Conservation (phyloP, 2,113 vertebrate genomes). For the Carassius auratus region DNA sequence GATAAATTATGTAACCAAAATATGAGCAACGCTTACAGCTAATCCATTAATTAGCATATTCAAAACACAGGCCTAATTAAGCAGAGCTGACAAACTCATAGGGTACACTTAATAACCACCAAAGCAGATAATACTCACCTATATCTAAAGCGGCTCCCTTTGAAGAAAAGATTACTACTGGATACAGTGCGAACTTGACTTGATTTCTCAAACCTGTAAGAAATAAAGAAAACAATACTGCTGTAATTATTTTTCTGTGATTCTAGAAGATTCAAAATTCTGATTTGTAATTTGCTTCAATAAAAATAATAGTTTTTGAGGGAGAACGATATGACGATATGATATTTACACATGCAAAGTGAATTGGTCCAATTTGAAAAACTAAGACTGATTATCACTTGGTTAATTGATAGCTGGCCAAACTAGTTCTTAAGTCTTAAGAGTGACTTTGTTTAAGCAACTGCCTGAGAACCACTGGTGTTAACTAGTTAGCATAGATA, state of each 20-base stretch:
- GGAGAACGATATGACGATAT: too few relatives aligned
- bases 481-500: neutral
- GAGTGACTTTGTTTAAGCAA: neutral
- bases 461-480: too few relatives aligned
- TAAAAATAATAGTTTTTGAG: too few relatives aligned
- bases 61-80: slow-evolving; percentile 1
- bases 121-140: slow-evolving; percentile 76
- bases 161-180: slow-evolving; percentile 98
- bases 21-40: neutral
- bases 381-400: neutral
- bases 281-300: too few relatives aligned
- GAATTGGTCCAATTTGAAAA: too few relatives aligned
- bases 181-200: slow-evolving; percentile 97
- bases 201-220: slow-evolving; percentile 91
- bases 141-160: slow-evolving; percentile 97
- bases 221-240: neutral
- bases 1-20: slow-evolving; percentile 47
- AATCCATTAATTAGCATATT: slow-evolving; percentile 8
- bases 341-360: too few relatives aligned
- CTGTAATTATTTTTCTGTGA: too few relatives aligned
- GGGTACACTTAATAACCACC: neutral
- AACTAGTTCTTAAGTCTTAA: neutral
- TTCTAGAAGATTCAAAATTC: too few relatives aligned
- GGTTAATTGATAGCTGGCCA: neutral
- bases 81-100: neutral